phyloP scores from a whole-genome alignment of 2,888 invertebrate species.

The Hypercompe scribonia region DNA sequence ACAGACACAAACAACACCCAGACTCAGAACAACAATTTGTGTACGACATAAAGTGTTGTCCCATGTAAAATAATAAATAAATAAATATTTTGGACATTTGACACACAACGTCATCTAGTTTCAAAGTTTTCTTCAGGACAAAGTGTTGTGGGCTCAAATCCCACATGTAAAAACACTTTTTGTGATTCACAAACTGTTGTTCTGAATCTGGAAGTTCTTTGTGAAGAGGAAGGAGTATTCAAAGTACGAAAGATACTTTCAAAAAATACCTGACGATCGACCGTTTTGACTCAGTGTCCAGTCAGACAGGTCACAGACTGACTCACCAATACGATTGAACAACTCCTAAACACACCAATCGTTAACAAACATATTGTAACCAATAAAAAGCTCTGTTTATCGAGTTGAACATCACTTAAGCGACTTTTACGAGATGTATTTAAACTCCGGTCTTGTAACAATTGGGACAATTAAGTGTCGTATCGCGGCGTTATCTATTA shows the following conservation, averaged over 20 bases:
- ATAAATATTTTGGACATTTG: too few species aligned
- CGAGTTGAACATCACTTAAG: conserved; percentile 7
- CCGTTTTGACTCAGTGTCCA: not conserved
- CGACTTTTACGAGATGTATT: conserved; percentile 14
- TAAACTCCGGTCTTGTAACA: conserved; percentile 23
- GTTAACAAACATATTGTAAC: conserved; percentile 4
- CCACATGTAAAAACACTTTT: too few species aligned
- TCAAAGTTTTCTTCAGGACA: too few species aligned
- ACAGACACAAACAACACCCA: too few species aligned
- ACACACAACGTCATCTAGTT: too few species aligned
- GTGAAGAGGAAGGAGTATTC: too few species aligned
- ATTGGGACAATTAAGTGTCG: conserved; percentile 42
- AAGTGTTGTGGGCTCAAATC: too few species aligned
- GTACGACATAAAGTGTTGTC: too few species aligned
- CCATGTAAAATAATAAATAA: too few species aligned
- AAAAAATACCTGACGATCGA: not conserved
- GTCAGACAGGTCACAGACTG: not conserved
- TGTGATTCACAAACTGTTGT: too few species aligned
- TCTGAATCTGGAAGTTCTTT: too few species aligned
- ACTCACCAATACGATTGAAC: not conserved
- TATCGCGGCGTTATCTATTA: conserved; percentile 35
- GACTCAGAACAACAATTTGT: too few species aligned
- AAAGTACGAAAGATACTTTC: not conserved
- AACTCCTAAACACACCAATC: not conserved
- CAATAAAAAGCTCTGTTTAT: conserved; percentile 9